A percentile compares a stretch with the other conserved stretches of the same genome.
These are phyloP conservation scores for Potorous gilbertii DNA, from an alignment of 2,797 vertebrate genomes.

Conservation along the genomic window DNA sequence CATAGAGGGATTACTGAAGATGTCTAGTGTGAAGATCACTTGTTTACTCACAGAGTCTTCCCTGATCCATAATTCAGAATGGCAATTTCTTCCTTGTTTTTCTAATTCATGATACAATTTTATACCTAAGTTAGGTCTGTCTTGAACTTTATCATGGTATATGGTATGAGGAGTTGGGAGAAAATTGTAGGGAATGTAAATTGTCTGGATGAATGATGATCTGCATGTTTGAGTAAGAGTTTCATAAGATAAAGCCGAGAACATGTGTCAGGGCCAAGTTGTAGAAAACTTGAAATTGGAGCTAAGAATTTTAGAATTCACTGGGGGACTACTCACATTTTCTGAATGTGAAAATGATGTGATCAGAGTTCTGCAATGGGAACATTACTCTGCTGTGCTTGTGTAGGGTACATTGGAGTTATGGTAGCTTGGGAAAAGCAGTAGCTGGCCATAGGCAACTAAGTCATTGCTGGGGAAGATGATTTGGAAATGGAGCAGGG, in stretches of 20 bases:
- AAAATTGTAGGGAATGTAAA: not conserved
- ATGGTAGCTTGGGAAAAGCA: not conserved
- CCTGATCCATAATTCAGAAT: not conserved
- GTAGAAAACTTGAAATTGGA: not conserved
- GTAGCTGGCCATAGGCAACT: not conserved
- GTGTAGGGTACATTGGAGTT: not conserved
- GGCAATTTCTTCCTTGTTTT: not conserved
- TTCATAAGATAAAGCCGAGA: not conserved
- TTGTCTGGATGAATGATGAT: not conserved
- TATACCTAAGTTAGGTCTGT: no score
- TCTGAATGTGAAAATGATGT: not conserved
- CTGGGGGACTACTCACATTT: not conserved
- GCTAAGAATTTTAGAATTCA: not conserved
- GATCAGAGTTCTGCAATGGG: not conserved
- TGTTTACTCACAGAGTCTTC: not conserved
- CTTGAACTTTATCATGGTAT: not conserved
- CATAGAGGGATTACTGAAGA: not conserved
- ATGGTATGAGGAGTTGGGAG: not conserved
- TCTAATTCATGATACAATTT: not conserved
- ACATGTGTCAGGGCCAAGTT: not conserved
- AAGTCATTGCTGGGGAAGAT: not conserved
- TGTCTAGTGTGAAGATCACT: not conserved
- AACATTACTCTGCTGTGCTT: not conserved
- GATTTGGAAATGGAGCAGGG: not conserved
- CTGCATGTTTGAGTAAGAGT: not conserved